These are phyloP conservation scores for Oryctes rhinoceros DNA, from an alignment of 1,140 invertebrate genomes.

Conservation along the genomic window DNA sequence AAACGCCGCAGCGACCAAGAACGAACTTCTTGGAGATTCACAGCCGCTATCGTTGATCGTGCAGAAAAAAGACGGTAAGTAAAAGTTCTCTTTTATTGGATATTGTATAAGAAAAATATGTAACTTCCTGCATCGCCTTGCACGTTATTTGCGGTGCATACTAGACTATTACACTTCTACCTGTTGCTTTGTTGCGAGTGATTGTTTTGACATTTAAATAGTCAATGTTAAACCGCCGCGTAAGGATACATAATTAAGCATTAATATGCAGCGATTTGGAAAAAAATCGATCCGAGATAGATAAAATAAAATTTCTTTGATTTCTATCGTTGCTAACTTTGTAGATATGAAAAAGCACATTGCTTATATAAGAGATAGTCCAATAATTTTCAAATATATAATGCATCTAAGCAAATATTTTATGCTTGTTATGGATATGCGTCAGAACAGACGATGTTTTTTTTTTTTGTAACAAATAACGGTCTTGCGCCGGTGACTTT, in stretches of 20 bases:
- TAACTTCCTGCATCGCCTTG: not conserved
- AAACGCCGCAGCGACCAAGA: slow-evolving; percentile 64
- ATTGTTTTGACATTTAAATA: slow-evolving; percentile 37
- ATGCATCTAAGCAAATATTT: too few species aligned
- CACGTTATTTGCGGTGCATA: not conserved
- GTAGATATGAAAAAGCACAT: too few species aligned
- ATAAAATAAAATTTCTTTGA: slow-evolving; percentile 6
- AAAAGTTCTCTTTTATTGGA: not conserved
- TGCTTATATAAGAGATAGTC: too few species aligned
- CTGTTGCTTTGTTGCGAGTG: slow-evolving; percentile 15
- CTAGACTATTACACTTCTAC: not conserved
- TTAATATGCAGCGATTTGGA: slow-evolving; percentile 19
- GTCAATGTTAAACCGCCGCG: slow-evolving; percentile 24
- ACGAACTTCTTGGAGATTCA: slow-evolving; percentile 51
- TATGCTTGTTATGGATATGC: too few species aligned
- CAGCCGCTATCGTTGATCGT: slow-evolving; percentile 69
- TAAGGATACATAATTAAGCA: slow-evolving; percentile 23
- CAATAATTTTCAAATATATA: too few species aligned
- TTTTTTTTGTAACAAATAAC: too few species aligned
- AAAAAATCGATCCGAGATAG: not conserved
- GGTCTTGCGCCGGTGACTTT: too few species aligned
- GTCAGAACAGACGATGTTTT: too few species aligned
- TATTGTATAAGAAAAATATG: not conserved
- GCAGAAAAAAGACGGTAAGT: slow-evolving; percentile 63
- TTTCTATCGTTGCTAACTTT: not conserved